Evolutionary conservation across 2,113 vertebrate genomes (phyloP), one percentile per base, ranked within the genome.

Genomic region (Hemiprocne comata): DNA sequence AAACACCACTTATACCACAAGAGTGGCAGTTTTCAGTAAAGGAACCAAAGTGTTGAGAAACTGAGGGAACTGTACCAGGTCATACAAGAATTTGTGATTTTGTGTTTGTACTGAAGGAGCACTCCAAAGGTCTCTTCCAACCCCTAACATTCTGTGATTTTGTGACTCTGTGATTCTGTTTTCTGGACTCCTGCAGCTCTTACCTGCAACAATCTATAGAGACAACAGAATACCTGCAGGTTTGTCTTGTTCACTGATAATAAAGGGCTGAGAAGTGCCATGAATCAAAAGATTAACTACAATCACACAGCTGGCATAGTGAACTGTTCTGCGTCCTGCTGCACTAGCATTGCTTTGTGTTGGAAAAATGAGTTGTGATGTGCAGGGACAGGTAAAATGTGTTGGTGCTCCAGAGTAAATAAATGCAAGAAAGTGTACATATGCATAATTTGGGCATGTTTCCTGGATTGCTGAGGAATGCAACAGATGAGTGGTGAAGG

Each of bases 161-260:
- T n/a, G n/a, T n/a, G n/a, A n/a, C n/a, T n/a, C n/a, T n/a, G n/a
- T n/a, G n/a, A n/a, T n/a, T n/a, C 23, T 62, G 57, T 51, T 62
- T 73, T 66, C 72, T 77, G 67, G 19, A 17, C 16, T 89, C 57
- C 57, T 70, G 67, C 69, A 83, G 62, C 51, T 93, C 60, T 69
- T 57, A 61, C 70, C 70, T 85, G 65, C 51, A 87, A 12, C 66
- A 40, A 13, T 54, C 11, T 29, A 25, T 11, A 42, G 46, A 65
- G n/a, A 55, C 25, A 51, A 46, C 24, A 60, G 48, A 46, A 87
- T n/a, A n/a, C n/a, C n/a, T n/a, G n/a, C 36, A 50, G 17, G 42
- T 86, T 90, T 74, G 46, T 70, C 60, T 73, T 88, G 91, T 91
- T 17, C 54, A 58, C 28, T n/a, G 40, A 11, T 73, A 85, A 61